Percentiles rank a stretch among this genome's conserved stretches.
Conservation (phyloP, 2,797 vertebrate species). For the Lutjanus argentimaculatus region DNA sequence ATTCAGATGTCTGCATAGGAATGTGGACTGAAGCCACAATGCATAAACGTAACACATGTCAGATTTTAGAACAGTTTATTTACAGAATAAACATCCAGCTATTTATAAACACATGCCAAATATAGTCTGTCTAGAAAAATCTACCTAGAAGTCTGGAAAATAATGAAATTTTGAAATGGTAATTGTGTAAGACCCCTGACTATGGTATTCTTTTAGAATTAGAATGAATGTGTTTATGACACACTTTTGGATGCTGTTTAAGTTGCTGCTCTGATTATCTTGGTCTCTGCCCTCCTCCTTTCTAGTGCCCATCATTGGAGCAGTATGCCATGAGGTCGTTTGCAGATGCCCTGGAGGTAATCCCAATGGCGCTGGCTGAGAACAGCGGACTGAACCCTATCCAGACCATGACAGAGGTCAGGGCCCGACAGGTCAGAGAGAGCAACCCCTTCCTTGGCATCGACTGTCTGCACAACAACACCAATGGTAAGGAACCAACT, state of each 20-base stretch:
- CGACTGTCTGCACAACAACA: slow-evolving; percentile 94
- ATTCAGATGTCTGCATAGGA: too few species aligned
- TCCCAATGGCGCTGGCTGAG: slow-evolving; percentile 96
- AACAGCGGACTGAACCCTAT: slow-evolving; percentile 98
- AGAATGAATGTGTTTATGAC: not conserved
- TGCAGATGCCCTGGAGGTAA: slow-evolving; percentile 95
- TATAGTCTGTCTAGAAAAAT: too few species aligned
- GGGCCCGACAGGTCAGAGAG: slow-evolving; percentile 94
- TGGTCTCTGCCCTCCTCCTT: not conserved
- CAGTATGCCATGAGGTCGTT: slow-evolving; percentile 99
- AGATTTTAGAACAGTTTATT: too few species aligned
- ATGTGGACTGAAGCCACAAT: too few species aligned
- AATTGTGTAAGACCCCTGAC: too few species aligned
- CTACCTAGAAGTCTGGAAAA: too few species aligned
- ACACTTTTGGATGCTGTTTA: not conserved
- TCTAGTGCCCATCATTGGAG: slow-evolving; percentile 95
- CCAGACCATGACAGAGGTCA: slow-evolving; percentile 96
- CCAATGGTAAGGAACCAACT: slow-evolving; percentile 89
- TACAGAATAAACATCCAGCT: too few species aligned
- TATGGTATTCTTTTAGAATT: not conserved
- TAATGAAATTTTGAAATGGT: too few species aligned
- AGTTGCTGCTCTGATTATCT: not conserved
- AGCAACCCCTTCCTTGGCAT: slow-evolving; percentile 94
- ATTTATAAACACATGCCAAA: too few species aligned
- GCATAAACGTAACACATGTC: too few species aligned